These are phyloP conservation scores for Ormyrus rosae DNA, from an alignment of 2,888 invertebrate genomes.

Conservation along the genomic window DNA sequence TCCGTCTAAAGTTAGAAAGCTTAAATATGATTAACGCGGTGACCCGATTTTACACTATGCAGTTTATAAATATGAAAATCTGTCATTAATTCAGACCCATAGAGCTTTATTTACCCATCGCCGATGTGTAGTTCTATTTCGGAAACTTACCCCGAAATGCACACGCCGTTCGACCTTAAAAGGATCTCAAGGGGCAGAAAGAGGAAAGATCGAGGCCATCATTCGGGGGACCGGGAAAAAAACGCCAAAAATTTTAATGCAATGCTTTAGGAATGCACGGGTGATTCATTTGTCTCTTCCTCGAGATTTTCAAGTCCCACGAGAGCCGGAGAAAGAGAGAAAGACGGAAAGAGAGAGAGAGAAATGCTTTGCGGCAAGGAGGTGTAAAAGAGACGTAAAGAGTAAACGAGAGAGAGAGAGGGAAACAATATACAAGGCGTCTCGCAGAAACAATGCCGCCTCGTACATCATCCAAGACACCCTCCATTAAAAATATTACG, in stretches of 20 bases:
- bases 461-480: conserved; percentile 74
- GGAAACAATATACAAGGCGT: conserved; percentile 71
- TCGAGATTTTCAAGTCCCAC: conserved; percentile 48
- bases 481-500: conserved; percentile 75
- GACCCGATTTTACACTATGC: too few species aligned
- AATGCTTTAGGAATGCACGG: neutral
- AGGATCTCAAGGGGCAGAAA: neutral
- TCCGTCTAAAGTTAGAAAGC: too few species aligned
- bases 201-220: neutral
- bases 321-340: conserved; percentile 46
- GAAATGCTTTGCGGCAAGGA: conserved; percentile 30
- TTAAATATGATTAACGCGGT: too few species aligned
- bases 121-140: too few species aligned
- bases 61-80: too few species aligned
- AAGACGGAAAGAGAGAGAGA: conserved; percentile 38
- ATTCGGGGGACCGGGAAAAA: too few species aligned
- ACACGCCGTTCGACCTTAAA: neutral
- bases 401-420: conserved; percentile 44
- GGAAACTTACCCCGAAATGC: too few species aligned
- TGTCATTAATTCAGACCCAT: too few species aligned
- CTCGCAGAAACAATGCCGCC: conserved; percentile 72
- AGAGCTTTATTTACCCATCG: too few species aligned
- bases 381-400: too few species aligned
- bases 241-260: conserved; percentile 2
- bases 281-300: conserved; percentile 54